phyloP scores from a whole-genome alignment of 2,113 vertebrate genomes.

The Tachysurus fulvidraco region DNA sequence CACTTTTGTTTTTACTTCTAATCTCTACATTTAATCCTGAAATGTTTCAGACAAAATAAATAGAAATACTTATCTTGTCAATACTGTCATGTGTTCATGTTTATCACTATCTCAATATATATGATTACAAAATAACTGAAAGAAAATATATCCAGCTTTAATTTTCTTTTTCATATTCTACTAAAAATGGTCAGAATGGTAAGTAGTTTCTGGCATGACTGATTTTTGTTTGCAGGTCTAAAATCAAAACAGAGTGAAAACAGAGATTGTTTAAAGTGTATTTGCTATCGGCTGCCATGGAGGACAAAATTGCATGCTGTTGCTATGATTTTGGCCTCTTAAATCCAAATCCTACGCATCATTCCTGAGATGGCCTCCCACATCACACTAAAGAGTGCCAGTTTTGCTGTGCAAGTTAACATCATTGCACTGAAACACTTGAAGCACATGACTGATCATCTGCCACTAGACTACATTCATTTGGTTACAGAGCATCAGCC shows the following conservation, averaged over 20 bases:
- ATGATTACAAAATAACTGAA: background rate
- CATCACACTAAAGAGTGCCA: background rate
- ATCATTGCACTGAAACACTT: background rate
- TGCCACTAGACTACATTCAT: conserved; percentile 11
- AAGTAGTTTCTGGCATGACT: too few species aligned
- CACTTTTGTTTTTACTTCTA: background rate
- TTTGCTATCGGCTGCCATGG: background rate
- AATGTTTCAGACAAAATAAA: background rate
- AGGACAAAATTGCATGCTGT: conserved; percentile 15
- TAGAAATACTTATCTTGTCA: background rate
- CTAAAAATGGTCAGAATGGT: background rate
- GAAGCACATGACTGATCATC: conserved; percentile 25
- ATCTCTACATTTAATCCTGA: background rate
- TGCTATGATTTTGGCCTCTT: conserved; percentile 20
- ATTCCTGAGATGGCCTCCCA: background rate
- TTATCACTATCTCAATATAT: background rate
- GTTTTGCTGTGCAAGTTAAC: background rate
- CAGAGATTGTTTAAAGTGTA: background rate
- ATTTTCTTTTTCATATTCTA: background rate
- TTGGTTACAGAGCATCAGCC: background rate
- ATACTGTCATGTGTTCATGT: background rate
- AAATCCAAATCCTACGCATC: conserved; percentile 26
- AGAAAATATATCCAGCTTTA: background rate
- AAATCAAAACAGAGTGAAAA: background rate
- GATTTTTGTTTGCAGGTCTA: background rate